phyloP scores from a whole-genome alignment of 2,113 vertebrate species.

The Lasiurus borealis region DNA sequence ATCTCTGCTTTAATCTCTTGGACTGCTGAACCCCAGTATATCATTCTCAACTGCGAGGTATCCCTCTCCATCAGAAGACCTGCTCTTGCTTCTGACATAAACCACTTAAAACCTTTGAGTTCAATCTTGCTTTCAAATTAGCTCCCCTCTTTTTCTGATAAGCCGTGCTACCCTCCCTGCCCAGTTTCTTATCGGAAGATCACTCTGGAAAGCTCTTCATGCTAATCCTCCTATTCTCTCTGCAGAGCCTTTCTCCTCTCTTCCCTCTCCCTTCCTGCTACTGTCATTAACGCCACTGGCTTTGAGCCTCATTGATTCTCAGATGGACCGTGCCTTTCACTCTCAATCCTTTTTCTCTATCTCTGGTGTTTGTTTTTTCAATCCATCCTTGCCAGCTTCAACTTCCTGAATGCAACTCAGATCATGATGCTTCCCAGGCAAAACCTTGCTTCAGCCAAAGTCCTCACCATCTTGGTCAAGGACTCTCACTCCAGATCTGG shows the following conservation, averaged over 20 bases:
- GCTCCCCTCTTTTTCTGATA: background rate
- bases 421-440: background rate
- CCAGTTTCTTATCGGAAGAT: background rate
- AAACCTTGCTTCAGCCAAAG: background rate
- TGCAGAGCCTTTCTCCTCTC: background rate
- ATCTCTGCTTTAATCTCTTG: too few species aligned
- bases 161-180: background rate
- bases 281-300: too few species aligned
- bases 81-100: background rate
- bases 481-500: background rate
- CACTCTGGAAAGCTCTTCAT: background rate
- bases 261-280: background rate
- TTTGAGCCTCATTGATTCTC: background rate
- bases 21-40: accelerated
- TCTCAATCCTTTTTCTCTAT: background rate
- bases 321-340: too few species aligned
- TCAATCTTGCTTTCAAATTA: background rate
- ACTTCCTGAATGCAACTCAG: background rate
- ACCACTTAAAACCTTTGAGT: background rate
- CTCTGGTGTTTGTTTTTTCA: background rate
- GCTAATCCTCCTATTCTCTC: too few species aligned
- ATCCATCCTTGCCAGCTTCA: background rate
- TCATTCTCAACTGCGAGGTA: background rate
- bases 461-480: too few species aligned
- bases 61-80: background rate